Base-by-base conservation (phyloP, 2,888 invertebrate genomes). In the Tiliacea aurago region DNA sequence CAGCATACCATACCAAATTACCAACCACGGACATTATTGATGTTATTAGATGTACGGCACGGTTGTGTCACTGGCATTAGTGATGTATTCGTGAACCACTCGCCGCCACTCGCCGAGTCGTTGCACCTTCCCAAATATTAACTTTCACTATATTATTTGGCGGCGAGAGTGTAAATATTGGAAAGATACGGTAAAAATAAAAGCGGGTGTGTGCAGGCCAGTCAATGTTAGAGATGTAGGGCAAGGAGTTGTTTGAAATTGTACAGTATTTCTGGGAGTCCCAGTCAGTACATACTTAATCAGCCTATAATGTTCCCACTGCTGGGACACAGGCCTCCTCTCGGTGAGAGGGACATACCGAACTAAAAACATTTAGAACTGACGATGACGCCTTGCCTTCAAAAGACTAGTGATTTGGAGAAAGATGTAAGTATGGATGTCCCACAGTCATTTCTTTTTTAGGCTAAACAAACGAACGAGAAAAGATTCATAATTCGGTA, bases 91-190 rank as follows among this genome's bases (percentile, higher is more conserved):
- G 13, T 13, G 18, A 51, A 15, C 41, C 20, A 45, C n/a, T 43
- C 70, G 33, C n/a, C 43, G 43, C 33, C 13, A 70, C 49, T 20
- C 33, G 63, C 63, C n/a, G 43, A 53, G 49, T 37, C 62, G 55
- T n/a, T 55, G 56, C 68, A 49, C 55, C 41, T 69, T 49, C 58
- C 33, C 55, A 78, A 78, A 67, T 59, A 63, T 63, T 58, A 55
- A 69, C 83, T 84, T 84, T 84, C 76, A 84, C 83, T 84, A 81
- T 58, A 70, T 68, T 49, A 74, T 74, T 73, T 65, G 53, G 45
- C 18, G 37, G 53, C 47, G 64, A 68, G 70, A 75, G 75, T 61
- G 49, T 66, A 63, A 75, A 70, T 61, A 73, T 75, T 62, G 62
- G 45, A 77, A 73, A 63, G 18, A 69, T 33, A 20, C 51, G 43